A percentile compares a stretch with the other conserved stretches of the same genome.
These are phyloP conservation scores for Montifringilla adamsi DNA, from an alignment of 2,113 vertebrate genomes.

Conservation along the genomic window DNA sequence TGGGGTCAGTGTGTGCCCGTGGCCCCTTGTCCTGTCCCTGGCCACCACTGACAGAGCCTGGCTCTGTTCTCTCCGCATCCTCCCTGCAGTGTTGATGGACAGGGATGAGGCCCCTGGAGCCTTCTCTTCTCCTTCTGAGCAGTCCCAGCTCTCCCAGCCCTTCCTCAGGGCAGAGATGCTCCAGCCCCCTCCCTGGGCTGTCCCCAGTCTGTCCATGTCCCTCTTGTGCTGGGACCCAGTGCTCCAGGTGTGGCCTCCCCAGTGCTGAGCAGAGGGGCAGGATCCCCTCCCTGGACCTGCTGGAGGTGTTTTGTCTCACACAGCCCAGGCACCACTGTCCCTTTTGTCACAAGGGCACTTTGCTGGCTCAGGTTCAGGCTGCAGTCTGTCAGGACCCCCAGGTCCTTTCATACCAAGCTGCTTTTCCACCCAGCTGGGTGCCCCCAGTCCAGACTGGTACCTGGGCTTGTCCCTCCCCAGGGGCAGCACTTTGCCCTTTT, in stretches of 20 bases:
- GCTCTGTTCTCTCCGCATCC: background rate
- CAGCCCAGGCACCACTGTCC: background rate
- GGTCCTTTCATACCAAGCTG: background rate
- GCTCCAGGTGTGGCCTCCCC: background rate
- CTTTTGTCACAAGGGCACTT: background rate
- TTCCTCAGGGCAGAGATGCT: background rate
- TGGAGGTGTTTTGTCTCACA: background rate
- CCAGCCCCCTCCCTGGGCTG: background rate
- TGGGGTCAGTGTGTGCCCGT: background rate
- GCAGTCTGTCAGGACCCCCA: background rate
- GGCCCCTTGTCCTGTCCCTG: background rate
- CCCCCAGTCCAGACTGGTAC: background rate
- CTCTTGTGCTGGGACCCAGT: background rate
- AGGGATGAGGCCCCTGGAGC: background rate
- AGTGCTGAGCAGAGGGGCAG: background rate
- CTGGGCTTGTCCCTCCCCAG: background rate
- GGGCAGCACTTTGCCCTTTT: background rate
- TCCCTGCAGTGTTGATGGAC: background rate
- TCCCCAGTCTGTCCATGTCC: background rate
- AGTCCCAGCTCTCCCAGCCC: background rate
- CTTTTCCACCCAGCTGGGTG: background rate
- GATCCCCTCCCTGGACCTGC: background rate
- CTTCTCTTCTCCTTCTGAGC: background rate
- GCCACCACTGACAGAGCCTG: background rate
- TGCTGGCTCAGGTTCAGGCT: background rate